Percentiles rank a stretch among this genome's conserved stretches.
Conservation (phyloP, 1,140 invertebrate species). For the Apis laboriosa region DNA sequence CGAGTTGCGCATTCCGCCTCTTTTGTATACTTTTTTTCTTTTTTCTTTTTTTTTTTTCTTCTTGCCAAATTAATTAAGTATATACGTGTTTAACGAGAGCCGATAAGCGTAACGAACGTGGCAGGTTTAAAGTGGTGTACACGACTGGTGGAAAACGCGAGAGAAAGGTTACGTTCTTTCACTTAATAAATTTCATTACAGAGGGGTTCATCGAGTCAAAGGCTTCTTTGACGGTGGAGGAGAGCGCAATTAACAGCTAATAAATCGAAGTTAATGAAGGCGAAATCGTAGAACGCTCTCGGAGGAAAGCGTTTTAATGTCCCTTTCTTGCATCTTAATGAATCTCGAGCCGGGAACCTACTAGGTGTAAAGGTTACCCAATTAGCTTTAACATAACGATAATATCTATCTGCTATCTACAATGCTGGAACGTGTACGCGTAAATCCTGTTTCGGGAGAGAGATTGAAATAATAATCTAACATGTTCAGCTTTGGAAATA, state of each 20-base stretch:
- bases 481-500: too few species aligned
- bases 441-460: background rate
- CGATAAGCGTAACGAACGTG: background rate
- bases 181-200: background rate
- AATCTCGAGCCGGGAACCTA: background rate
- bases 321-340: background rate
- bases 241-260: slow-evolving; percentile 29
- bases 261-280: slow-evolving; percentile 36
- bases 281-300: background rate
- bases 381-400: slow-evolving; percentile 8
- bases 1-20: background rate
- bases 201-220: background rate
- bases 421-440: background rate
- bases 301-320: background rate
- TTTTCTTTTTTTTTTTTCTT: background rate
- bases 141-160: background rate
- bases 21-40: too few species aligned
- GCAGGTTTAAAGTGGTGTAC: background rate
- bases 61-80: background rate
- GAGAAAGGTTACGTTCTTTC: background rate
- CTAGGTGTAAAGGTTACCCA: background rate
- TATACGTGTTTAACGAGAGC: background rate
- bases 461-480: background rate
- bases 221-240: background rate
- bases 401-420: too few species aligned